A percentile compares a stretch with the other conserved stretches of the same genome.
phyloP scores from a whole-genome alignment of 2,113 vertebrate genomes.

The Pygoscelis antarcticus region DNA sequence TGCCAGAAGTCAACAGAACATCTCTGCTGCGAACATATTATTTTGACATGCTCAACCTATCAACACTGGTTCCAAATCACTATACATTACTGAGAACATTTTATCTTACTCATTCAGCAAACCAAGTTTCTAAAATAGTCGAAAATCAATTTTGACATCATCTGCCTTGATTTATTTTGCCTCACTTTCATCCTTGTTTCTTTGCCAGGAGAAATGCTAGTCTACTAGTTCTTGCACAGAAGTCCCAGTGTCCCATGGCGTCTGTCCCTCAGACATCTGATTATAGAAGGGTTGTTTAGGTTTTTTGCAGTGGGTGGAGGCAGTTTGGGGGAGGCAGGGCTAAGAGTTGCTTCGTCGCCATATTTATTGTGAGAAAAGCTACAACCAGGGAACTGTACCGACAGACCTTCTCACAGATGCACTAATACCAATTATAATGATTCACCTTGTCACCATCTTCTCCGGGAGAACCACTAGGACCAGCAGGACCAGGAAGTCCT shows the following conservation, averaged over 20 bases:
- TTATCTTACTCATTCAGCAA: background rate
- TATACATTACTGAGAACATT: background rate
- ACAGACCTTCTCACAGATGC: background rate
- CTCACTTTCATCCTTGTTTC: background rate
- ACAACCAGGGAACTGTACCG: background rate
- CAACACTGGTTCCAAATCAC: background rate
- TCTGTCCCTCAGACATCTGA: background rate
- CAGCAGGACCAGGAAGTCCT: slow-evolving; percentile 92
- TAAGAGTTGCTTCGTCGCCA: background rate
- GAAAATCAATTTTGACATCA: background rate
- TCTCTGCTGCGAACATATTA: background rate
- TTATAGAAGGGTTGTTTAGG: background rate
- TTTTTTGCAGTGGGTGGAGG: background rate
- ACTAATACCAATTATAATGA: background rate
- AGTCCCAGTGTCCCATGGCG: background rate
- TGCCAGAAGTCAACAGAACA: background rate
- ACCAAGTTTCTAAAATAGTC: background rate
- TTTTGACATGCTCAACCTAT: background rate
- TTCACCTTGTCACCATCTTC: slow-evolving; percentile 97
- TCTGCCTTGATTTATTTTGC: background rate
- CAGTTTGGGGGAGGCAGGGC: background rate
- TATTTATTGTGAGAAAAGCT: background rate
- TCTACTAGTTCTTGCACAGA: background rate
- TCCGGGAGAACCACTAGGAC: slow-evolving; percentile 93
- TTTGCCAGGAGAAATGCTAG: background rate